phyloP scores from a whole-genome alignment of 2,888 invertebrate genomes.

The Colletes collaris region DNA sequence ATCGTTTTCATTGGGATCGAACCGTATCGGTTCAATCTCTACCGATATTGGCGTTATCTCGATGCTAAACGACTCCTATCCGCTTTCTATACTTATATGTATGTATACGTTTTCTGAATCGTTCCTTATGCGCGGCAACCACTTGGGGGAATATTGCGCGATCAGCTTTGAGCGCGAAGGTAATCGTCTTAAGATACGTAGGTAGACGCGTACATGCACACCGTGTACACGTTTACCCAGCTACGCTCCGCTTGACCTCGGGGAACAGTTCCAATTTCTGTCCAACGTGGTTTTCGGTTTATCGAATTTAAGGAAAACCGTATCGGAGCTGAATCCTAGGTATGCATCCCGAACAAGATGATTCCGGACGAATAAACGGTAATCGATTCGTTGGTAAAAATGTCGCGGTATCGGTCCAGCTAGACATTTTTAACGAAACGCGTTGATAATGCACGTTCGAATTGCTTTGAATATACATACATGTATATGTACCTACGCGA shows the following conservation, averaged over 20 bases:
- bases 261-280: conserved; percentile 54
- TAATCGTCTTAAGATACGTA: conserved; percentile 56
- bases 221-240: neutral
- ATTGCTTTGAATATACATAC: too few species aligned
- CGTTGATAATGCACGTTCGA: too few species aligned
- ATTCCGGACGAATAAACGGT: conserved; percentile 13
- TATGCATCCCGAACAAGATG: neutral
- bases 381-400: too few species aligned
- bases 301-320: conserved; percentile 37
- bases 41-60: conserved; percentile 58
- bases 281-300: conserved; percentile 25
- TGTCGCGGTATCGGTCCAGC: too few species aligned
- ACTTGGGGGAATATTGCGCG: conserved; percentile 51
- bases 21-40: conserved; percentile 6
- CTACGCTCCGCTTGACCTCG: neutral
- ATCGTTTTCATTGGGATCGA: conserved; percentile 62
- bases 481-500: too few species aligned
- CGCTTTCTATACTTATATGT: neutral
- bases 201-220: neutral
- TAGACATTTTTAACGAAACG: too few species aligned
- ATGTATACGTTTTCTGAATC: conserved; percentile 36
- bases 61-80: conserved; percentile 27
- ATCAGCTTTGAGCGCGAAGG: conserved; percentile 60
- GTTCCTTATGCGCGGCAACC: conserved; percentile 30
- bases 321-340: too few species aligned